Evolutionary conservation across 2,888 invertebrate genomes (phyloP), one percentile per base, ranked within the genome.

Genomic region (Gastracanthus pulcherrimus): DNA sequence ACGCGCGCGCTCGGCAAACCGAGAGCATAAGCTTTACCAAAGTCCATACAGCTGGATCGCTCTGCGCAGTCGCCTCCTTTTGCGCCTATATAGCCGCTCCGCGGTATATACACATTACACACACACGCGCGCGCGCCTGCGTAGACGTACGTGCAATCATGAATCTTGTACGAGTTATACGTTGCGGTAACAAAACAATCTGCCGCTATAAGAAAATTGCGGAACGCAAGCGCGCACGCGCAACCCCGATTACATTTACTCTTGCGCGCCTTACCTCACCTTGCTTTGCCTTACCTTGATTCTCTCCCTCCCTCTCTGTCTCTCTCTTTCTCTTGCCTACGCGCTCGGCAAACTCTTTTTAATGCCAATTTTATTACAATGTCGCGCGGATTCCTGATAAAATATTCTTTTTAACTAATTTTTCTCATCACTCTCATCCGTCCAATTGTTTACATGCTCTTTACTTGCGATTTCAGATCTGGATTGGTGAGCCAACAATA

Each of bases 201-300:
- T 74, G 83, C 77, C 80, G 78, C 83, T 78, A 80, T 82, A 78
- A 84, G 81, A 80, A 83, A 83, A 84, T 84, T 83, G 84, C 83
- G 60, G 78, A 64, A 72, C 81, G 74, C 76, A 55, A 11, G 62
- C 62, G 76, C 72, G 74, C 75, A 76, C 75, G 75, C 75, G 75
- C 70, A 76, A 55, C 75, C 76, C 80, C 76, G 82, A 78, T 82
- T 81, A 71, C 80, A 72, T 82, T 81, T 83, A 74, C 80, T 74
- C 71, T 62, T 36, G 23, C 38, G 36, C 9, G 36, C 75, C 75
- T 75, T 64, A 45, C 34, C 26, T 75, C 51, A 13, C 75, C 34
- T 45, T 38, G 64, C 45, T 41, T 51, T 11, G 70, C 55, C 26
- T 70, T 41, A 26, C 55, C 55, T 70, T 60, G 23, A 41, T 41